A percentile compares a stretch with the other conserved stretches of the same genome.
Evolutionary conservation across 2,113 vertebrate species (phyloP).

Genomic region (Salvator merianae): DNA sequence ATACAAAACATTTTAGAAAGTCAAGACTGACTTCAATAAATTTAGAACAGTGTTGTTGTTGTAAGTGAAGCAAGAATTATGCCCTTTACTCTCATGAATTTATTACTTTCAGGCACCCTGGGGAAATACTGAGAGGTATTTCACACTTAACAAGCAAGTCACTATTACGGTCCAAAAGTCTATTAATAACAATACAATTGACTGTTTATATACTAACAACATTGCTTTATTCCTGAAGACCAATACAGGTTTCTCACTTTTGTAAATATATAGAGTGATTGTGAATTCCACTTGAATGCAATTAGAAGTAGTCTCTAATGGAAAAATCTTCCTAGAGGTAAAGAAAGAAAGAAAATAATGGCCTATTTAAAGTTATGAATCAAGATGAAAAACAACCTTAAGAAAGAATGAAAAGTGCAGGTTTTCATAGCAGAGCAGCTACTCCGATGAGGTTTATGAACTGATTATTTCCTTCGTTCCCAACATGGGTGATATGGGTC

Average conservation of each 20-base stretch:
- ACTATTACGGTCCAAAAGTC: conserved; percentile 47
- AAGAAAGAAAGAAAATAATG: conserved; percentile 55
- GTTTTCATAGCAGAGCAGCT: conserved; percentile 48
- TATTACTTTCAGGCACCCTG: conserved; percentile 43
- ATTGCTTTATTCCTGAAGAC: conserved; percentile 41
- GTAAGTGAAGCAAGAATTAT: conserved; percentile 33
- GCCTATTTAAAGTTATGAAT: conserved; percentile 53
- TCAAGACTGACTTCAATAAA: background rate
- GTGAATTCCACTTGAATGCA: conserved; percentile 32
- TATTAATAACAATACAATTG: conserved; percentile 51
- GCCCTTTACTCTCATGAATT: conserved; percentile 17
- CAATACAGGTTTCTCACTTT: conserved; percentile 34
- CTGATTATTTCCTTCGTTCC: background rate
- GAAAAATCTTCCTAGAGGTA: conserved; percentile 47
- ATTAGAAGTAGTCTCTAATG: conserved; percentile 45
- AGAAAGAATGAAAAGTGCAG: conserved; percentile 25
- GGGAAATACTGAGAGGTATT: conserved; percentile 47
- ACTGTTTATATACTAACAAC: conserved; percentile 31
- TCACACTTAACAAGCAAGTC: conserved; percentile 45
- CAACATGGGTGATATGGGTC: background rate
- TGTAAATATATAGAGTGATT: conserved; percentile 44
- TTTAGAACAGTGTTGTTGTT: conserved; percentile 5
- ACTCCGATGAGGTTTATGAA: conserved; percentile 40
- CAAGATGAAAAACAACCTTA: conserved; percentile 59
- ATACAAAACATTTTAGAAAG: background rate